Base-by-base conservation (phyloP, 2,888 invertebrate species). In the Amiota communis region DNA sequence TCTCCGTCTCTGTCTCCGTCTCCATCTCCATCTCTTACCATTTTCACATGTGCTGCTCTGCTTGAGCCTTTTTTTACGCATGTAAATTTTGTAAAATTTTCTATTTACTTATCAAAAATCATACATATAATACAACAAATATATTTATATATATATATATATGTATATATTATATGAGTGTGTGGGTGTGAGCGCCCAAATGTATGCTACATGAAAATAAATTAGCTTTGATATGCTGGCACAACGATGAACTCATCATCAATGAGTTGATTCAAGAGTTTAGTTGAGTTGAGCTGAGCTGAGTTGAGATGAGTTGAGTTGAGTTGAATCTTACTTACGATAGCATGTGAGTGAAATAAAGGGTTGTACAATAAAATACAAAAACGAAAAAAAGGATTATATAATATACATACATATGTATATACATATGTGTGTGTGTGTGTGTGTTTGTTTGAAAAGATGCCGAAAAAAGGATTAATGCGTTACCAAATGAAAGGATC, bases 401-500 rank as follows among this genome's bases (percentile, higher is more conserved):
- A 74, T 86, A 77, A 83, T 80, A 76, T 85, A 84, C 80, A 84
- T 83, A 78, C 83, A 77, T 75, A 74, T 77, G 63, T 51, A 68
- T n/a, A 47, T 46, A 61, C 9, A 61, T 17, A 49, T 46, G 8
- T 36, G 11, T 46, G 10, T 79, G 74, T 82, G 11, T 36, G n/a
- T 46, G n/a, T 79, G 11, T 36, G n/a, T 46, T 9, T 79, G 74
- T 82, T 76, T 79, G 75, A 82, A 86, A 84, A 84, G 84, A 85
- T 85, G 84, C 81, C 82, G 84, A 81, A 84, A 86, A 83, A 83
- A 83, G 85, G 86, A 83, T 86, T 83, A 83, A 86, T 83, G 84
- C 85, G 78, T 36, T 36, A 6, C 36, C 36, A 36, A 36, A 36
- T 36, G 36, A 36, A 36, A 36, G 36, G 36, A 36, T 36, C 36